Percentiles rank a stretch among this genome's conserved stretches.
phyloP scores from a whole-genome alignment of 2,888 invertebrate species.

The Chrysolina americana region DNA sequence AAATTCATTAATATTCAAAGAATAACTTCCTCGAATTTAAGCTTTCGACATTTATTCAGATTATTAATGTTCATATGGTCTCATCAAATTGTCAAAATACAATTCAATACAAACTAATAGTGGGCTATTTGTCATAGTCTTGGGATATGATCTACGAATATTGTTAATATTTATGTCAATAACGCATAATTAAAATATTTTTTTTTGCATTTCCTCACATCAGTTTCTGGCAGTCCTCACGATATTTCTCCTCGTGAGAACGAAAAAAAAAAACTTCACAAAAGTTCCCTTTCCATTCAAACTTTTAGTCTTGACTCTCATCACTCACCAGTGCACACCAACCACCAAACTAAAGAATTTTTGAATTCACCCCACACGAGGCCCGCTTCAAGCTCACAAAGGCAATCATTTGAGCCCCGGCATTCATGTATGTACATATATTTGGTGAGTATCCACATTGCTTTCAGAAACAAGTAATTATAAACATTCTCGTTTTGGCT shows the following conservation, averaged over 20 bases:
- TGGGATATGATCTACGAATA: no score
- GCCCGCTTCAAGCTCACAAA: conserved; percentile 14
- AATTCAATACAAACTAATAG: no score
- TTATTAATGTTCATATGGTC: no score
- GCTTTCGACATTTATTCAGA: no score
- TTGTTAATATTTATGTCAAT: no score
- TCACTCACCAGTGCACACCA: neutral
- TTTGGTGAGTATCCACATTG: conserved; percentile 30
- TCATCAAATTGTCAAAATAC: no score
- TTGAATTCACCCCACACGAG: neutral
- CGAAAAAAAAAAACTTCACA: neutral
- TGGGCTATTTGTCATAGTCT: no score
- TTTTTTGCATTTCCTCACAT: neutral
- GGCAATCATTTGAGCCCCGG: conserved; percentile 23
- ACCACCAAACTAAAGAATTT: conserved; percentile 2
- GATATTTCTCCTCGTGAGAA: neutral
- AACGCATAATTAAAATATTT: no score
- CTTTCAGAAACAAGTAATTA: conserved; percentile 30
- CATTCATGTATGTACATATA: conserved; percentile 29
- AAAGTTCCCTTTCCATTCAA: neutral
- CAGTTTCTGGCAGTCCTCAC: neutral
- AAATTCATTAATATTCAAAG: no score
- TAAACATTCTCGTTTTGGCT: conserved; percentile 12
- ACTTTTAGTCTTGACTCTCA: neutral
- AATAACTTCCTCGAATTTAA: no score